Evolutionary conservation across 2,797 vertebrate genomes (phyloP), one percentile per base, ranked within the genome.

Genomic region (Halcyon badia): DNA sequence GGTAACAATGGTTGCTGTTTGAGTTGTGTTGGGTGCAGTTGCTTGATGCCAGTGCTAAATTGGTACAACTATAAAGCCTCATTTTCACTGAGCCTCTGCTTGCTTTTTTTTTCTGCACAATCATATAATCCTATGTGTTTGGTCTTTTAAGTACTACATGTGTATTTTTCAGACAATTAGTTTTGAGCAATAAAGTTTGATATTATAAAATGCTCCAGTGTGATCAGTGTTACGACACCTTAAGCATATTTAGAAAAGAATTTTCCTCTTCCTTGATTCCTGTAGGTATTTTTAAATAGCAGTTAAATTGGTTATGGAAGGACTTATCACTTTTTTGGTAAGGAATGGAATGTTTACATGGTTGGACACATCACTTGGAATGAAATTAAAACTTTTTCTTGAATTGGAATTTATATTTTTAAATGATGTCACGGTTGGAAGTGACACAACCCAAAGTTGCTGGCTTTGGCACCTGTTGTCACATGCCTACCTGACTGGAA

Each of bases 161-260:
- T 97, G 96, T 97, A 95, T 96, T 96, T 97, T 94, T 92, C 91
- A 91, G 94, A 98, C 89, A 85, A 97, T 97, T 98, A 98, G 97
- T 97, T 98, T 97, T 72, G 94, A 98, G 98, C 98, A 98, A 98
- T 98, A 98, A 98, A 98, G 93, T 98, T 98, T 97, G 97, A 97
- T 98, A 98, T 97, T 96, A 96, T 94, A 97, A 97, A 94, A 76
- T 77, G 80, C 56, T 87, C 76, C 79, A 87, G 77, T 91, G 91
- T 96, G 91, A 65, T 91, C 82, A 62, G 93, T 95, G 54, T 64
- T 73, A 37, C 30, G 10, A 8, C 24, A 89, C 65, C 14, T 44
- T 37, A 62, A 71, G 52, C 25, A 2, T 8, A 14, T 9, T 52
- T 57, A 61, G 44, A 46, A n/a, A 82, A 73, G 21, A 80, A 26